A percentile compares a stretch with the other conserved stretches of the same genome.
These are phyloP conservation scores for Amphiprion ocellaris DNA, from an alignment of 2,113 vertebrate genomes.

Conservation along the genomic window DNA sequence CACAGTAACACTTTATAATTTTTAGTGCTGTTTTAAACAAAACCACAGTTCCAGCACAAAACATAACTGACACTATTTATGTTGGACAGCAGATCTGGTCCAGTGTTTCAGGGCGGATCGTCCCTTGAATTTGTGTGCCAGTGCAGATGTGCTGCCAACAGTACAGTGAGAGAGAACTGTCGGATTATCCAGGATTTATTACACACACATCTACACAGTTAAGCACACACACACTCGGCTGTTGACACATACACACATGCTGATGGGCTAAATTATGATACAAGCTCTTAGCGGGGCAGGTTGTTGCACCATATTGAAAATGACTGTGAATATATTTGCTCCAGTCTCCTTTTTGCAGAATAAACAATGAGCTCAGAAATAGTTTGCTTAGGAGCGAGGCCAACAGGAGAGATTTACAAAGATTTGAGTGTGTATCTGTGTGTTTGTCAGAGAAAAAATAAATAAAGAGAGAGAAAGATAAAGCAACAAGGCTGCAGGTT, in stretches of 20 bases:
- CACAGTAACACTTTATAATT: not conserved
- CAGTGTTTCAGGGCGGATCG: slow-evolving; percentile 31
- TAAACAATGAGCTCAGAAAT: slow-evolving; percentile 5
- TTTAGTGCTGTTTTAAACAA: not conserved
- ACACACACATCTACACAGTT: slow-evolving; percentile 13
- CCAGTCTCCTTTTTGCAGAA: not conserved
- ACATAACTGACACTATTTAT: not conserved
- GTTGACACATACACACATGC: slow-evolving; percentile 18
- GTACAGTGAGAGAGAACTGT: slow-evolving; percentile 35
- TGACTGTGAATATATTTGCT: slow-evolving; percentile 5
- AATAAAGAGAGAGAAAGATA: slow-evolving; percentile 43
- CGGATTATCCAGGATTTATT: slow-evolving; percentile 59
- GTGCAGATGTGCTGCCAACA: slow-evolving; percentile 53
- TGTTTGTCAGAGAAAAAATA: slow-evolving; percentile 1
- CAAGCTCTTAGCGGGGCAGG: not conserved
- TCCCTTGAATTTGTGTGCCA: slow-evolving; percentile 10
- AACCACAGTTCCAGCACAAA: not conserved
- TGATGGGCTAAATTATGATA: not conserved
- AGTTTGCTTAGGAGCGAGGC: slow-evolving; percentile 28
- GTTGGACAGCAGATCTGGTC: not conserved
- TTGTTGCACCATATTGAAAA: not conserved
- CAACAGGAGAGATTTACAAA: slow-evolving; percentile 16
- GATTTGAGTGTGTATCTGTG: slow-evolving; percentile 26
- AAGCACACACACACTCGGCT: not conserved
- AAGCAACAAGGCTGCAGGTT: slow-evolving; percentile 65